Conservation (phyloP, 1,140 invertebrate genomes). For the Hirudo medicinalis region DNA sequence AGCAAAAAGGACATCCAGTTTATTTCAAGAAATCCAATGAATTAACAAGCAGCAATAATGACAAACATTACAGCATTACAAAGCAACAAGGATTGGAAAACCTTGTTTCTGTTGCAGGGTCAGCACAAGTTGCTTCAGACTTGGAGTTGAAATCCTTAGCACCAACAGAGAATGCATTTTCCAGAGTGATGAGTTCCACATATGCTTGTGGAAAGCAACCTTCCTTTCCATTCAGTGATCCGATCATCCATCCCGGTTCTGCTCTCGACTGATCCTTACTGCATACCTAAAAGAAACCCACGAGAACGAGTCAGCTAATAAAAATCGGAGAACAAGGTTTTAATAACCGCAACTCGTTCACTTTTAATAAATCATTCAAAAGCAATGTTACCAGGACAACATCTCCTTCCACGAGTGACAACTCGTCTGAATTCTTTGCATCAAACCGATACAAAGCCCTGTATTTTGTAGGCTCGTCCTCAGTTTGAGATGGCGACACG, state of each 20-base stretch:
- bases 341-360: neutral
- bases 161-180: too few relatives aligned
- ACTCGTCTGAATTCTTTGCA: constrained; percentile 79
- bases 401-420: constrained; percentile 84
- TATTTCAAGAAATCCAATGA: too few relatives aligned
- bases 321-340: neutral
- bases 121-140: constrained; percentile 22
- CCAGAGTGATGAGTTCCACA: constrained; percentile 53
- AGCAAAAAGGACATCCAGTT: neutral
- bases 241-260: constrained; percentile 93
- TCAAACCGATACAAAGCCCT: constrained; percentile 85
- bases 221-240: constrained; percentile 62
- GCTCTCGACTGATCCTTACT: constrained; percentile 57
- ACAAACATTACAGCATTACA: too few relatives aligned
- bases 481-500: neutral
- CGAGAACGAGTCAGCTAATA: too few relatives aligned
- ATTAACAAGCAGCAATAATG: too few relatives aligned
- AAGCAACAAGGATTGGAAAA: neutral
- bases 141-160: constrained; percentile 36
- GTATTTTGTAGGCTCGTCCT: constrained; percentile 54
- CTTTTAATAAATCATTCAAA: neutral
- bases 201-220: constrained; percentile 99
- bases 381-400: constrained; percentile 57
- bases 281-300: neutral
- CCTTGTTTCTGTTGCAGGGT: too few relatives aligned